These are phyloP conservation scores for Pavo muticus DNA, from an alignment of 2,113 vertebrate genomes.

Conservation along the genomic window DNA sequence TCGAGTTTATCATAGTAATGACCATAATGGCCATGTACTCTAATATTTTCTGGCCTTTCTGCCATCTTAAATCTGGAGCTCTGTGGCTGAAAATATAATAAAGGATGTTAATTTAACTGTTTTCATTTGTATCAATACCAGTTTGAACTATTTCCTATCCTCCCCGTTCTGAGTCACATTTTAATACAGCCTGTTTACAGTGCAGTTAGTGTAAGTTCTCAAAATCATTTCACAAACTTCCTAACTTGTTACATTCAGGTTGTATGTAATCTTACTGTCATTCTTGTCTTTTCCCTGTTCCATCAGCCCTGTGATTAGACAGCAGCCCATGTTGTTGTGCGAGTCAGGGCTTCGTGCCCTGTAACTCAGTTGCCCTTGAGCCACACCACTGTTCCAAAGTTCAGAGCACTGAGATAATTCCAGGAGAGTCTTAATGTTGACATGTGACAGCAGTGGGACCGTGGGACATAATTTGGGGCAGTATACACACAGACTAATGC, in stretches of 20 bases:
- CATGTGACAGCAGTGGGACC: not conserved
- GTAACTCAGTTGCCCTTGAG: not conserved
- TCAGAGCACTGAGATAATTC: conserved; percentile 12
- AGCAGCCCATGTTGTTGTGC: not conserved
- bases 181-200: not conserved
- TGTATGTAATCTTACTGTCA: not conserved
- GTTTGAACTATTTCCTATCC: not conserved
- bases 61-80: conserved; percentile 57
- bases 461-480: not conserved
- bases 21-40: conserved; percentile 66
- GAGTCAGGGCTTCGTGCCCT: not conserved
- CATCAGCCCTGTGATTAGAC: not conserved
- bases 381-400: not conserved
- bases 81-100: conserved; percentile 41
- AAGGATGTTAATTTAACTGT: not conserved
- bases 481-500: not conserved
- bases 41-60: conserved; percentile 41
- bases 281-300: not conserved
- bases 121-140: not conserved
- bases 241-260: not conserved
- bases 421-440: not conserved
- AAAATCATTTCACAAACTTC: not conserved
- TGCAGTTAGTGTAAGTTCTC: not conserved
- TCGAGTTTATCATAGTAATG: conserved; percentile 82
- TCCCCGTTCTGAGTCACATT: not conserved